phyloP scores from a whole-genome alignment of 2,888 invertebrate genomes.

The Cephus nigrinus region DNA sequence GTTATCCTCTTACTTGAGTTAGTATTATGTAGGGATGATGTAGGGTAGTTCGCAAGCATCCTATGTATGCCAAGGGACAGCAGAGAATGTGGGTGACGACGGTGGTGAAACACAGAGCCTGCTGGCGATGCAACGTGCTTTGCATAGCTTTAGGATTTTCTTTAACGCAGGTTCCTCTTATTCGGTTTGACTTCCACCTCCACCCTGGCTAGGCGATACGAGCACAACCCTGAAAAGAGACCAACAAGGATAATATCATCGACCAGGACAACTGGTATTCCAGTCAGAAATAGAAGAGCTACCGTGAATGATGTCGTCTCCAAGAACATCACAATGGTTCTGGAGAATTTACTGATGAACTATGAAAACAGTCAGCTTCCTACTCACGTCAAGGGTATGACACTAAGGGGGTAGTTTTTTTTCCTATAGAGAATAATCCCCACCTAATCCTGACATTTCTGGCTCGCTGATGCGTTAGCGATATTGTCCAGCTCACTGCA shows the following conservation, averaged over 20 bases:
- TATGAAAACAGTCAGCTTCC: constrained; percentile 92
- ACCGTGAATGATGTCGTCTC: constrained; percentile 79
- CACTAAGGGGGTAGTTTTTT: constrained; percentile 9
- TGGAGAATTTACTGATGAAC: constrained; percentile 88
- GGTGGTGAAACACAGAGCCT: not conserved
- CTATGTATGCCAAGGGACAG: not conserved
- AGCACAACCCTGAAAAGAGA: not conserved
- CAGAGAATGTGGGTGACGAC: not conserved
- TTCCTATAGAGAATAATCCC: constrained; percentile 8
- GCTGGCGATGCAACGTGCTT: constrained; percentile 3
- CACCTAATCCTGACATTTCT: not conserved
- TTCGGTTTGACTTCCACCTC: constrained; percentile 15
- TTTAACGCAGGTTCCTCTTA: constrained; percentile 34
- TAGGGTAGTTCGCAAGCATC: not conserved
- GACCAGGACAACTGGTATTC: not conserved
- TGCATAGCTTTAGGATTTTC: constrained; percentile 5
- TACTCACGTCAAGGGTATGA: constrained; percentile 85
- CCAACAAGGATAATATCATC: not conserved
- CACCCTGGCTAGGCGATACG: constrained; percentile 27
- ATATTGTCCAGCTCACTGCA: not conserved
- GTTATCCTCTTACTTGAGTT: not conserved
- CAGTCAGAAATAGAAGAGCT: constrained; percentile 62
- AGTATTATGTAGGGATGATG: not conserved
- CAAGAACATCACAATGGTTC: constrained; percentile 84
- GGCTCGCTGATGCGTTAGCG: not conserved